Conservation (phyloP, 2,888 invertebrate species). For the Hydraecia micacea region DNA sequence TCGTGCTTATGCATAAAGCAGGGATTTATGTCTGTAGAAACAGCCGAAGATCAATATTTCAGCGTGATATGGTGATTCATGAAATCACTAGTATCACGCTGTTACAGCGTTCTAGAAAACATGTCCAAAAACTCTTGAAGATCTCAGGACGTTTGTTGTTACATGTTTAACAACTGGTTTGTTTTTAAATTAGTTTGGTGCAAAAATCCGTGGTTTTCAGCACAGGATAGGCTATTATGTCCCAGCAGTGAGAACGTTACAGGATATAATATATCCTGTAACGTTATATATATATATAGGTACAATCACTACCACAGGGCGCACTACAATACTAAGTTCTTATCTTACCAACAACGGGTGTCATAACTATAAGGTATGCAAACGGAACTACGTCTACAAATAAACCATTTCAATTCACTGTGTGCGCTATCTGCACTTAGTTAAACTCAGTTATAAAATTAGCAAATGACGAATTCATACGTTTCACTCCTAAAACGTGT, state of each 20-base stretch:
- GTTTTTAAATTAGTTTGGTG: neutral
- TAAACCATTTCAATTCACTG: conserved; percentile 26
- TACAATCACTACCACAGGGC: neutral
- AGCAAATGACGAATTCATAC: conserved; percentile 40
- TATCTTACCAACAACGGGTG: neutral
- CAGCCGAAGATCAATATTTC: neutral
- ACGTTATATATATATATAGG: no score
- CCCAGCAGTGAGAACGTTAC: neutral
- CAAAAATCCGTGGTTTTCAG: neutral
- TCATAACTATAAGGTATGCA: neutral
- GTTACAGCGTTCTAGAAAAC: neutral
- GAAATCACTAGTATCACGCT: neutral
- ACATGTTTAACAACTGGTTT: neutral
- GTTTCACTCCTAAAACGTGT: conserved; percentile 23
- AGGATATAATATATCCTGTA: no score
- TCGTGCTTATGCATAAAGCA: neutral
- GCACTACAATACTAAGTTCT: neutral
- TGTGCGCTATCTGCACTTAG: conserved; percentile 12
- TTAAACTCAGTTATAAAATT: conserved; percentile 43
- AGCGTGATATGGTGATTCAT: no score
- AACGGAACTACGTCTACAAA: conserved; percentile 17
- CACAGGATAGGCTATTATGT: neutral
- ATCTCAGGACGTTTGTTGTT: neutral
- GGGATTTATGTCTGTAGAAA: neutral
- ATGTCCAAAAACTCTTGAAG: neutral